Evolutionary conservation across 23 tunicate species (phyloP).

Genomic region (Trididemnum nubilum): DNA sequence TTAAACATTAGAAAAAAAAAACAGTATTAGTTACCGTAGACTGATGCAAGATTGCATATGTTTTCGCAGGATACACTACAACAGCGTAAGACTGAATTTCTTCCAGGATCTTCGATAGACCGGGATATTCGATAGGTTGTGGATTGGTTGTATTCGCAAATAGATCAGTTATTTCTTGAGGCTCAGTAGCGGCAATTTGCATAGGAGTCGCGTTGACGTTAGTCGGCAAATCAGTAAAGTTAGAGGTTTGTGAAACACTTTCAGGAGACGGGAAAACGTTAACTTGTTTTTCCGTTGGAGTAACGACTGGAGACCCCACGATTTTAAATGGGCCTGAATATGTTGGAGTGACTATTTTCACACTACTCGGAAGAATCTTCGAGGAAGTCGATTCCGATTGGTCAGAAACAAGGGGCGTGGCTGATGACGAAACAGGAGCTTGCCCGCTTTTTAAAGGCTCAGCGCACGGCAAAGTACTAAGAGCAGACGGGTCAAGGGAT

Average conservation of each 20-base stretch:
- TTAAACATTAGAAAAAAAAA: no score
- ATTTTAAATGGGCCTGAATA: constrained; percentile 29
- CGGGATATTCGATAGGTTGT: not conserved
- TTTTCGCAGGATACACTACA: not conserved
- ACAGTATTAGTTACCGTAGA: no score
- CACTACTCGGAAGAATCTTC: not conserved
- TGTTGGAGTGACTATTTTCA: constrained; percentile 1
- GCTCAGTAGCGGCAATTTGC: not conserved
- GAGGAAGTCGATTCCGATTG: constrained; percentile 7
- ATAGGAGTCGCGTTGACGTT: not conserved
- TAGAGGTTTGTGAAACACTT: not conserved
- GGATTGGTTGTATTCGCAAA: not conserved
- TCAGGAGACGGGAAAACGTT: not conserved
- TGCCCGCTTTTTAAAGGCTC: not conserved
- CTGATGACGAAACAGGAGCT: not conserved
- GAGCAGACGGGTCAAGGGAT: constrained; percentile 48
- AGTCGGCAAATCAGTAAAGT: not conserved
- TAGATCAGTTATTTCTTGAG: not conserved
- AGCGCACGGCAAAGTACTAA: not conserved
- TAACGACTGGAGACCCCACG: not conserved
- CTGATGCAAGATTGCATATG: no score
- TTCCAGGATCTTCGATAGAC: not conserved
- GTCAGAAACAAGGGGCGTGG: not conserved
- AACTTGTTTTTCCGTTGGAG: not conserved
- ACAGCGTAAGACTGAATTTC: constrained; percentile 5